These are phyloP conservation scores for Euwallacea similis DNA, from an alignment of 1,140 invertebrate species.

Conservation along the genomic window DNA sequence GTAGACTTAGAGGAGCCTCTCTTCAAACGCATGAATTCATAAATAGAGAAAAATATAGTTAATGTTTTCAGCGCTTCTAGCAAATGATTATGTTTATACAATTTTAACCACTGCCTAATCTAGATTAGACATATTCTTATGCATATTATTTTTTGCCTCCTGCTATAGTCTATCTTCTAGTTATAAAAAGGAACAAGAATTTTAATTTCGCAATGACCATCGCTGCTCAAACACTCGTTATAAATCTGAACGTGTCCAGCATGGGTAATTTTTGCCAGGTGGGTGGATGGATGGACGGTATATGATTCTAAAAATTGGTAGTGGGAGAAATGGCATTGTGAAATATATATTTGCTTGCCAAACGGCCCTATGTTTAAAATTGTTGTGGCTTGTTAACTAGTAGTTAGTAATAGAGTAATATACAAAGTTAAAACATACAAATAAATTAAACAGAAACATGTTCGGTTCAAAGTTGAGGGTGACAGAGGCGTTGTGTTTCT, in stretches of 20 bases:
- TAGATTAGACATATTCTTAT: neutral
- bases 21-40: neutral
- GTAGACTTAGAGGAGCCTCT: neutral
- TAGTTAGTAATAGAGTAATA: neutral
- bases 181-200: constrained; percentile 5
- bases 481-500: constrained; percentile 20
- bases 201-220: constrained; percentile 24
- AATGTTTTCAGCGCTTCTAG: neutral
- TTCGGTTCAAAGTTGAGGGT: neutral
- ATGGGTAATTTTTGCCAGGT: constrained; percentile 19
- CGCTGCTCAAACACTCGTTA: constrained; percentile 24
- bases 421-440: constrained; percentile 6
- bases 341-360: constrained; percentile 25
- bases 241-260: constrained; percentile 27
- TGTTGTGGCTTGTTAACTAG: neutral
- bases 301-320: neutral
- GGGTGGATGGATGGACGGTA: neutral
- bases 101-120: neutral
- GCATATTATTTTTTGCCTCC: neutral
- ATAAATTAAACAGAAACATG: no score
- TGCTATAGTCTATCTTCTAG: neutral
- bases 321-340: constrained; percentile 21
- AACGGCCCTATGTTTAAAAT: constrained; percentile 16
- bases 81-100: neutral
- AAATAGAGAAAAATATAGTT: neutral